Conservation (phyloP, 2,888 invertebrate species). For the Aethes cnicana region DNA sequence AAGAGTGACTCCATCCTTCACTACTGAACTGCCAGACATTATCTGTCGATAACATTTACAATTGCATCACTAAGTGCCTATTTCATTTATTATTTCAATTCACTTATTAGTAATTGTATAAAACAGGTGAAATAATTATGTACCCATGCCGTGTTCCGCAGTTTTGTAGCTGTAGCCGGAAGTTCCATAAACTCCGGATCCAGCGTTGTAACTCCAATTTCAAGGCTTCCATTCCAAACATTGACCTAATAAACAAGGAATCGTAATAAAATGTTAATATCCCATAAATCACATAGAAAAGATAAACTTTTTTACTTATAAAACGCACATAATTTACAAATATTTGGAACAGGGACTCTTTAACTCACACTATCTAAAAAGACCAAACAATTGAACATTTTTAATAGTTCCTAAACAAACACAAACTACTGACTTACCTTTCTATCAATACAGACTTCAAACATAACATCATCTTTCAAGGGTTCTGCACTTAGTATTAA, state of each 20-base stretch:
- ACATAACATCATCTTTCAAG: slow-evolving; percentile 89
- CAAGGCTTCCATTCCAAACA: slow-evolving; percentile 97
- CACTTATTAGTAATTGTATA: no score
- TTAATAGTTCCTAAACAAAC: no score
- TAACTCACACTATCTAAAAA: no score
- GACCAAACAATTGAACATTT: not conserved
- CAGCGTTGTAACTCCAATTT: slow-evolving; percentile 95
- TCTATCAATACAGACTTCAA: slow-evolving; percentile 93
- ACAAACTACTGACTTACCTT: slow-evolving; percentile 83
- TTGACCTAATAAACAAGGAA: slow-evolving; percentile 86
- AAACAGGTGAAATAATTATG: no score
- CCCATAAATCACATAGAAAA: no score
- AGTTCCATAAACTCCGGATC: slow-evolving; percentile 93
- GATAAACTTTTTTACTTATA: no score
- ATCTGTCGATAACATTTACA: slow-evolving; percentile 74
- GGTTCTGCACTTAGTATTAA: slow-evolving; percentile 91
- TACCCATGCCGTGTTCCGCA: slow-evolving; percentile 93
- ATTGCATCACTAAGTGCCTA: not conserved
- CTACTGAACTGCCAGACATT: slow-evolving; percentile 92
- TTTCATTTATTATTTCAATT: not conserved
- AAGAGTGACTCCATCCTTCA: slow-evolving; percentile 91
- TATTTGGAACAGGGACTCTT: no score
- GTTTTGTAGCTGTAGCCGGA: slow-evolving; percentile 91
- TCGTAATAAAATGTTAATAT: no score
- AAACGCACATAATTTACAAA: no score